Conservation (phyloP, 1,140 invertebrate genomes). For the Cataglyphis hispanica region DNA sequence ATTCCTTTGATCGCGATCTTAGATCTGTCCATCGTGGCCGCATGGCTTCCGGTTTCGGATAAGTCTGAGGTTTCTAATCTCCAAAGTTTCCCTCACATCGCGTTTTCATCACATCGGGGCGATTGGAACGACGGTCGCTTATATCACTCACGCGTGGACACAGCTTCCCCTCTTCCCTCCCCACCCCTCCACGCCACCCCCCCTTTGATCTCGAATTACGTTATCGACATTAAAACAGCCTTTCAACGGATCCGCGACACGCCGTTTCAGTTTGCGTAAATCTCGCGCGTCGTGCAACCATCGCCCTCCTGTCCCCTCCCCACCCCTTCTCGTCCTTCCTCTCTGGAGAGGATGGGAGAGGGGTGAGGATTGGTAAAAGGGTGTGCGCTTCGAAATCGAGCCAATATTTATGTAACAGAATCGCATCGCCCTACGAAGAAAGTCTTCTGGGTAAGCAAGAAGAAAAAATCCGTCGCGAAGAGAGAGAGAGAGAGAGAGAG, state of each 20-base stretch:
- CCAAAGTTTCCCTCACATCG: not conserved
- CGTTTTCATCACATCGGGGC: constrained; percentile 31
- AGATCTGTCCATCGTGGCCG: not conserved
- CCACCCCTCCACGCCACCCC: constrained; percentile 6
- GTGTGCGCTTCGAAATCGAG: constrained; percentile 75
- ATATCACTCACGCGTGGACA: constrained; percentile 44
- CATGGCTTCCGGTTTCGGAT: not conserved
- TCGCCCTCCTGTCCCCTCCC: not conserved
- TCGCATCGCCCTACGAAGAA: constrained; percentile 63
- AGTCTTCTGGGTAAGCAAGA: constrained; percentile 58
- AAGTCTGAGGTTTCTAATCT: not conserved
- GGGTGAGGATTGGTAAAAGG: constrained; percentile 60
- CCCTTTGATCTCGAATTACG: constrained; percentile 67
- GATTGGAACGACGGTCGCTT: constrained; percentile 35
- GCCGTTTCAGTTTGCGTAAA: constrained; percentile 41
- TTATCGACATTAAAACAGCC: constrained; percentile 73
- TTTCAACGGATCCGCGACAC: constrained; percentile 66
- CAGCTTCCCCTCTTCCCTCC: no score
- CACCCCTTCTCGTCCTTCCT: no score
- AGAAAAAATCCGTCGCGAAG: not conserved
- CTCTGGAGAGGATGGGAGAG: not conserved
- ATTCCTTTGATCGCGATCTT: constrained; percentile 19
- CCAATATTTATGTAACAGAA: constrained; percentile 79
- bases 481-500: no score
- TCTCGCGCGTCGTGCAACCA: constrained; percentile 38